These are phyloP conservation scores for Apamea monoglypha DNA, from an alignment of 2,888 invertebrate species.

Conservation along the genomic window DNA sequence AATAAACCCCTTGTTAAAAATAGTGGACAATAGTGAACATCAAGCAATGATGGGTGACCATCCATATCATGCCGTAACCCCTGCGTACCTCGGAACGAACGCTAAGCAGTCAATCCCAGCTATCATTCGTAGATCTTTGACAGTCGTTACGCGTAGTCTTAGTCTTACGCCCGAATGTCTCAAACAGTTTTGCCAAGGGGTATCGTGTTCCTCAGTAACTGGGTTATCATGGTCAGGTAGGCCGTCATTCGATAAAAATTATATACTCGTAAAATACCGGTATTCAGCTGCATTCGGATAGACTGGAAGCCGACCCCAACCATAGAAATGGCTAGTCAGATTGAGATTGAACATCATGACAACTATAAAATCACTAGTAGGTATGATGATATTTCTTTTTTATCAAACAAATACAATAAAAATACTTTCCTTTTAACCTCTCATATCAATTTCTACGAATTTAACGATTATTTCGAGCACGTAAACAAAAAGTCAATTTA, in stretches of 20 bases:
- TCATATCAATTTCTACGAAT: conserved; percentile 10
- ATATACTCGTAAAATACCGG: too few species aligned
- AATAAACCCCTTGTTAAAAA: too few species aligned
- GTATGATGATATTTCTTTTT: neutral
- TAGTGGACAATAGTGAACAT: too few species aligned
- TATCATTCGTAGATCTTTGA: neutral
- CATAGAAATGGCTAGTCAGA: neutral
- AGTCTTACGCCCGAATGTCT: too few species aligned
- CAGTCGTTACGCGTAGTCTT: too few species aligned
- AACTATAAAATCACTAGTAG: neutral
- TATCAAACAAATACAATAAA: neutral
- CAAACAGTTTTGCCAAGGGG: too few species aligned
- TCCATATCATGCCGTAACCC: too few species aligned
- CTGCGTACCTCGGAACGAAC: neutral
- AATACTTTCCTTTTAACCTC: neutral
- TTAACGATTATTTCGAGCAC: conserved; percentile 4
- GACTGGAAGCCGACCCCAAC: neutral
- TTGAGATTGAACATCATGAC: neutral
- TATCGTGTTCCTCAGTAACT: neutral
- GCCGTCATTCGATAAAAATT: too few species aligned
- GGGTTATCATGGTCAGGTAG: too few species aligned
- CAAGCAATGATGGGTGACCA: too few species aligned
- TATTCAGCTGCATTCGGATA: too few species aligned
- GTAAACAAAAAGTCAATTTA: conserved; percentile 36
- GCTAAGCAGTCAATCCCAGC: neutral